Evolutionary conservation across 30 jellyfish, hydroid and myxozoan genomes (phyloP), one percentile per base, ranked within the genome.

Genomic region (Pseudorhiza aurosa): DNA sequence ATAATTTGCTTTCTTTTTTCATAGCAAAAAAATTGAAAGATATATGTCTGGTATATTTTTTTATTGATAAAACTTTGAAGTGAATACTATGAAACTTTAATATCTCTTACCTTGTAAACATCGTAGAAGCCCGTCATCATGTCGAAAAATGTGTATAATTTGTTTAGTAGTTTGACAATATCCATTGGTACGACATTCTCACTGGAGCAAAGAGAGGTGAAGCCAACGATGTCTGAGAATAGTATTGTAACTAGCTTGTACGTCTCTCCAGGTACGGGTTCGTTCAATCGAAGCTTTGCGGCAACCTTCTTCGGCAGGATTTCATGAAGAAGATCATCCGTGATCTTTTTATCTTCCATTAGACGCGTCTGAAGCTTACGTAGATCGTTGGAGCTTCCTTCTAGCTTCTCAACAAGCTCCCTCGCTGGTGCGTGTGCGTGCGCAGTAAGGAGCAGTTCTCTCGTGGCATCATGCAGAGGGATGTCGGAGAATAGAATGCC

Each of bases 151-250:
- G 97, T 88, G 78, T 88, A 88, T 42, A 88, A 81, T 42, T 88
- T 81, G 84, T 88, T 88, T 67, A 88, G 75, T 18, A 88, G 68
- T 56, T 74, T 59, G n/a, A 88, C 91, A 28, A 88, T 88, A 37
- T 88, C 97, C 97, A 88, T 88, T 25, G 97, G 97, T 42, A 88
- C 97, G 39, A 88, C 91, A 12, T 72, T 64, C 30, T 88, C 97
- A 45, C 68, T 58, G 70, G 95, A 79, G 63, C 97, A 88, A 25
- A 88, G 83, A 22, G 97, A 94, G 7, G 97, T 88, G 51, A 88
- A 88, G 33, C 97, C 97, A 64, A 88, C 97, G 25, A 88, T 75
- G 70, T 88, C 97, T 33, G 97, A 88, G 46, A 74, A 88, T 35
- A 88, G 55, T 12, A 88, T 75, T 14, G 97, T 70, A 18, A 88